Evolutionary conservation across 2,113 vertebrate species (phyloP), one percentile per base, ranked within the genome.

Genomic region (Anser cygnoides): DNA sequence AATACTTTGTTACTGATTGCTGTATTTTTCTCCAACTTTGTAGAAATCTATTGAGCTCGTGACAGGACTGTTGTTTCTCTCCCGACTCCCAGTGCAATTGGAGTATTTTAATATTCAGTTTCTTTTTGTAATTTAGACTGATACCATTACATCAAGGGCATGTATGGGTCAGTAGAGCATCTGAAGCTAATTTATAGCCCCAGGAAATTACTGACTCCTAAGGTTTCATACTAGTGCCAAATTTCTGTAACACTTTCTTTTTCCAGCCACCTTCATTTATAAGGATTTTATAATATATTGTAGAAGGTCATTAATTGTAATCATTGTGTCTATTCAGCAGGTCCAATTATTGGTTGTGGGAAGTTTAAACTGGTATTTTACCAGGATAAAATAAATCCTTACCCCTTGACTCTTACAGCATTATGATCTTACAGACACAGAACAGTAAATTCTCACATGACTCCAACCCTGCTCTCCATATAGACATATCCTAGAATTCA

Each of bases 241-340:
- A 92, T 86, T 91, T 95, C 82, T 92, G n/a, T 52, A 84, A 79
- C 49, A 59, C 12, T 91, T 89, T 66, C 43, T 84, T 87, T 91
- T 83, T 87, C 82, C 90, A 83, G n/a, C 3, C 55, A 59, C 44
- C 6, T 18, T 82, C 62, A 54, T 3, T 91, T 78, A 37, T 68
- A 91, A 83, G 19, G 26, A 84, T 76, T 91, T 79, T 70, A 79
- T 89, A 90, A 81, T 66, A 50, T 21, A 19, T 61, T 72, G 39
- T 57, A 82, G 52, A 87, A 91, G 29, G 49, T 11, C 57, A 68
- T 89, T 93, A 67, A 89, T 95, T 91, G 87, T 89, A 58, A 79
- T 16, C 49, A 11, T 41, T 25, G 5, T 87, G 43, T 73, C 71
- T 74, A 52, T 71, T 89, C 84, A 81, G 57, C 10, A 67, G 59